phyloP scores from a whole-genome alignment of 2,797 vertebrate genomes.

The Sphenodon punctatus region DNA sequence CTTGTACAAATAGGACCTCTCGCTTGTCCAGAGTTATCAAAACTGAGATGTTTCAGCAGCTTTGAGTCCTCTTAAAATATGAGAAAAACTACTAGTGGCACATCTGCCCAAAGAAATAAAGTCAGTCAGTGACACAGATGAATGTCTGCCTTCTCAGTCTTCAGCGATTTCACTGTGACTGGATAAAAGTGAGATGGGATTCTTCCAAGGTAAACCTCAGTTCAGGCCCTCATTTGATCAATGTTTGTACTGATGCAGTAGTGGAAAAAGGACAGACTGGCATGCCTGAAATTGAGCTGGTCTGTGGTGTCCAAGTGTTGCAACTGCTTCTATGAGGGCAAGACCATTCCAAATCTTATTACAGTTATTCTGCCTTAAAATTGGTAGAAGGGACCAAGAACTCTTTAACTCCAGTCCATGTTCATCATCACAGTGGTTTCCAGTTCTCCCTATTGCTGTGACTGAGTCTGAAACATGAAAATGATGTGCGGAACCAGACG shows the following conservation, averaged over 20 bases:
- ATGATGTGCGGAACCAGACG: background rate
- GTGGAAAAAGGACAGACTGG: background rate
- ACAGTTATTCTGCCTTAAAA: background rate
- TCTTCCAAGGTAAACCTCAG: background rate
- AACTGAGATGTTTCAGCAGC: background rate
- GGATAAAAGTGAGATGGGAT: constrained; percentile 13
- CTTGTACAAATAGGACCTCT: too few relatives aligned
- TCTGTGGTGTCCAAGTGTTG: background rate
- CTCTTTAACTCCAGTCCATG: background rate
- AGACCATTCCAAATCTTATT: background rate
- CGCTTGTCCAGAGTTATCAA: background rate
- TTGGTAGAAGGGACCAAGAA: background rate
- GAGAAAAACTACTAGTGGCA: constrained; percentile 1
- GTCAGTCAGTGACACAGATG: background rate
- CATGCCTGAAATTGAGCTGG: background rate
- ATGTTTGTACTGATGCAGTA: background rate
- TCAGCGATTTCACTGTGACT: background rate
- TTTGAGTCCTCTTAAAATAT: background rate
- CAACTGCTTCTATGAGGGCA: background rate
- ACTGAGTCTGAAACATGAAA: background rate
- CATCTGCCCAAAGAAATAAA: constrained; percentile 20
- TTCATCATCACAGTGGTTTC: background rate
- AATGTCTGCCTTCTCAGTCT: too few relatives aligned
- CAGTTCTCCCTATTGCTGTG: background rate
- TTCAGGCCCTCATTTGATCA: background rate